Conservation (phyloP, 2,113 vertebrate species). For the Australoheros scitulus region DNA sequence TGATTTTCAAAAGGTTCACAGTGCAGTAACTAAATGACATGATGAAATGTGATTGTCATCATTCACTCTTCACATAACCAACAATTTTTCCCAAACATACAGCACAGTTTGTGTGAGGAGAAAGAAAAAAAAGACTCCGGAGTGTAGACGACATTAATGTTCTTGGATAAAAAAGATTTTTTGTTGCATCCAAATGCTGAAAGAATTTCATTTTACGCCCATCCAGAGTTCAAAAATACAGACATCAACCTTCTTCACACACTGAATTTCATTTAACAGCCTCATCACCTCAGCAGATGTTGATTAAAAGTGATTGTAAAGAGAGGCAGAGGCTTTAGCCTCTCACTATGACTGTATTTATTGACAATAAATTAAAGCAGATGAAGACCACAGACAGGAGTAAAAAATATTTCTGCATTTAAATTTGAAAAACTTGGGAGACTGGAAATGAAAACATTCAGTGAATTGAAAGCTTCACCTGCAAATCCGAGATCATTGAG, state of each 20-base stretch:
- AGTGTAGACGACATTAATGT: not conserved
- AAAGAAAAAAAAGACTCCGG: not conserved
- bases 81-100: not conserved
- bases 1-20: not conserved
- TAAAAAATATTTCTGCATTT: slow-evolving; percentile 1
- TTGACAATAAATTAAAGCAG: slow-evolving; percentile 23
- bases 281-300: slow-evolving; percentile 11
- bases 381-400: not conserved
- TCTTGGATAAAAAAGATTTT: slow-evolving; percentile 1
- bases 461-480: slow-evolving; percentile 8
- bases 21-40: not conserved
- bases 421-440: not conserved
- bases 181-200: not conserved
- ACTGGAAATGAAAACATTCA: slow-evolving; percentile 22
- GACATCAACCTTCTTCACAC: not conserved
- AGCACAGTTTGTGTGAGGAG: not conserved
- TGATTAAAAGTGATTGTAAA: slow-evolving; percentile 29
- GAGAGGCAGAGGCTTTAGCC: not conserved
- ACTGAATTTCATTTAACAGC: slow-evolving; percentile 22
- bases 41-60: not conserved
- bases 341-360: slow-evolving; percentile 21
- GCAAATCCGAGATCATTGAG: slow-evolving; percentile 15
- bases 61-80: not conserved
- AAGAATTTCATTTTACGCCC: not conserved
- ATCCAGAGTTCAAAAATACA: slow-evolving; percentile 7